A percentile compares a stretch with the other conserved stretches of the same genome.
Conservation (phyloP, 1,140 invertebrate species). For the Bombus sylvicola region DNA sequence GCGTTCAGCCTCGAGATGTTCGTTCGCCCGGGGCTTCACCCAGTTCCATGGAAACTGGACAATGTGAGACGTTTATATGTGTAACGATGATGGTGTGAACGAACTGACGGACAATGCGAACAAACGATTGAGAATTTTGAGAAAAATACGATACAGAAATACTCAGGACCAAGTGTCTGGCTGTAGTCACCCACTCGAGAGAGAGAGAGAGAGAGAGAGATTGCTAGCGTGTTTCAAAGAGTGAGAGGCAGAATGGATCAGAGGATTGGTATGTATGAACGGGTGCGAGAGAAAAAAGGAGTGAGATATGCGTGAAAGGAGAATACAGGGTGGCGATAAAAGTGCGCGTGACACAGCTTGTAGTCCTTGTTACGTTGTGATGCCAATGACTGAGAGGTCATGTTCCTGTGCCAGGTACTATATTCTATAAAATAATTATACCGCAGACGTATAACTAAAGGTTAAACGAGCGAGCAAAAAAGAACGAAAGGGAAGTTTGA, state of each 20-base stretch:
- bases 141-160: conserved; percentile 77
- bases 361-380: conserved; percentile 83
- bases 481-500: conserved; percentile 2
- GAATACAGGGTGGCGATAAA: background rate
- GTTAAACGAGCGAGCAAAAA: conserved; percentile 49
- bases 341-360: conserved; percentile 78
- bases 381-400: conserved; percentile 83
- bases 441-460: conserved; percentile 74
- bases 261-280: background rate
- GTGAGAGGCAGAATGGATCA: background rate
- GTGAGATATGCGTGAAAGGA: conserved; percentile 3
- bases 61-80: conserved; percentile 42
- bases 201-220: conserved; percentile 59
- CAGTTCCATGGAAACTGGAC: conserved; percentile 8
- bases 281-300: background rate
- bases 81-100: conserved; percentile 18
- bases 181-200: conserved; percentile 77
- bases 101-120: conserved; percentile 28
- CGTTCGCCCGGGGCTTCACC: conserved; percentile 30
- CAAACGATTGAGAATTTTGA: background rate
- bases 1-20: conserved; percentile 31
- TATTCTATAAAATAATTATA: conserved; percentile 81
- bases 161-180: conserved; percentile 83
- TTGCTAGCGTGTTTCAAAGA: background rate
- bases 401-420: conserved; percentile 84